A percentile compares a stretch with the other conserved stretches of the same genome.
phyloP scores from a whole-genome alignment of 2,113 vertebrate species.

The Urocolius indicus region DNA sequence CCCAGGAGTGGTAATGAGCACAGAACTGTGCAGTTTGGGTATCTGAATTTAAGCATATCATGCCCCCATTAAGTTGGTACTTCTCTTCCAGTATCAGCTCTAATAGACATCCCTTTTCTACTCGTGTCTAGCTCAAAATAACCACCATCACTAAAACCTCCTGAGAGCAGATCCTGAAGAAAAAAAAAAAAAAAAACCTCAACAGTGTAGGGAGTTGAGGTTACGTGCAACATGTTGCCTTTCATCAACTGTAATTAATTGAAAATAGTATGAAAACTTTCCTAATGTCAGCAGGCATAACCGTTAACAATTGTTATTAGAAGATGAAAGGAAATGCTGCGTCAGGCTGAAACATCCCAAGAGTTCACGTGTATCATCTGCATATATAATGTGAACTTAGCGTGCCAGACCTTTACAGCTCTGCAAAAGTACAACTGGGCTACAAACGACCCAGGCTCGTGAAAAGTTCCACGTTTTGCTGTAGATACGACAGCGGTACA shows the following conservation, averaged over 20 bases:
- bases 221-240: conserved; percentile 29
- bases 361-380: conserved; percentile 62
- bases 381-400: conserved; percentile 59
- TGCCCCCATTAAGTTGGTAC: neutral
- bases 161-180: neutral
- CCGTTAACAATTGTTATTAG: conserved; percentile 56
- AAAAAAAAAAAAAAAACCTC: conserved; percentile 7
- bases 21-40: neutral
- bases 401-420: conserved; percentile 48
- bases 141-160: neutral
- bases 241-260: conserved; percentile 60
- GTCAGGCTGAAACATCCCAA: conserved; percentile 64
- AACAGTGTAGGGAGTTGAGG: neutral
- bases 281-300: conserved; percentile 47
- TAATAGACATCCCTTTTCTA: neutral
- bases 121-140: neutral
- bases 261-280: conserved; percentile 69
- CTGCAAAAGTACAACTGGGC: conserved; percentile 47
- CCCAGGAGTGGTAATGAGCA: neutral
- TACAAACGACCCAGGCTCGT: conserved; percentile 24
- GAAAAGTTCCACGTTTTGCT: conserved; percentile 31
- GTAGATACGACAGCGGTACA: neutral
- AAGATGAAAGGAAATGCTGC: conserved; percentile 70
- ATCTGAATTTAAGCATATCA: neutral
- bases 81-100: neutral